phyloP scores from a whole-genome alignment of 2,888 invertebrate species.

The Callinectes sapidus region DNA sequence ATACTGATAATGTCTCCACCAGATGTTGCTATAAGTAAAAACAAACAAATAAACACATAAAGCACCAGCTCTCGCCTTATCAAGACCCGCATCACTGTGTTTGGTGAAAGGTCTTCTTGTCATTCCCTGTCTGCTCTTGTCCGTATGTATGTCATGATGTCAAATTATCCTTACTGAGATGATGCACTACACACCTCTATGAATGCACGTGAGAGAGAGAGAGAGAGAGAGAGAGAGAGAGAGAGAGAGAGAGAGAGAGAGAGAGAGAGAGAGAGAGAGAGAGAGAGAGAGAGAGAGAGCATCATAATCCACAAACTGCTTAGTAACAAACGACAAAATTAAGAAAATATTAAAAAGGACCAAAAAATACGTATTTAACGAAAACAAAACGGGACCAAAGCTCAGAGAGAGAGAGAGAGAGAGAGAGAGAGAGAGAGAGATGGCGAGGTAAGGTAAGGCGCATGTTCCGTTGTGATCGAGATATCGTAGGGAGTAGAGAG shows the following conservation, averaged over 20 bases:
- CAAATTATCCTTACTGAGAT: not conserved
- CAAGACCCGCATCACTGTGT: not conserved
- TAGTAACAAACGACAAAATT: too few relatives aligned
- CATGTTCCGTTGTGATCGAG: slow-evolving; percentile 20
- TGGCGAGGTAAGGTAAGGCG: not conserved
- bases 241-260: slow-evolving; percentile 1
- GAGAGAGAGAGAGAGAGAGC: not conserved
- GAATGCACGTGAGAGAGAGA: not conserved
- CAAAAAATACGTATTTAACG: too few relatives aligned
- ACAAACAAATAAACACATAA: too few relatives aligned
- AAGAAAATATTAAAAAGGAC: too few relatives aligned
- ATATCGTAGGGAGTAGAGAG: not conserved
- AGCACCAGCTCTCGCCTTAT: not conserved
- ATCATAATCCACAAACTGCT: too few relatives aligned
- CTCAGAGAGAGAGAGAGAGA: not conserved
- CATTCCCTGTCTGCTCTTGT: not conserved
- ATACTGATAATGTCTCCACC: too few relatives aligned
- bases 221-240: slow-evolving; percentile 1
- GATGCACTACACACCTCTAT: too few relatives aligned
- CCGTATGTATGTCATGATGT: not conserved
- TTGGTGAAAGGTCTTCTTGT: not conserved
- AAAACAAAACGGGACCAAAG: too few relatives aligned
- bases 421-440: slow-evolving; percentile 16
- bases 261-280: not conserved
- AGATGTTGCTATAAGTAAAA: too few relatives aligned